Evolutionary conservation across 2,113 vertebrate species (phyloP).

Genomic region (Calidris pugnax): DNA sequence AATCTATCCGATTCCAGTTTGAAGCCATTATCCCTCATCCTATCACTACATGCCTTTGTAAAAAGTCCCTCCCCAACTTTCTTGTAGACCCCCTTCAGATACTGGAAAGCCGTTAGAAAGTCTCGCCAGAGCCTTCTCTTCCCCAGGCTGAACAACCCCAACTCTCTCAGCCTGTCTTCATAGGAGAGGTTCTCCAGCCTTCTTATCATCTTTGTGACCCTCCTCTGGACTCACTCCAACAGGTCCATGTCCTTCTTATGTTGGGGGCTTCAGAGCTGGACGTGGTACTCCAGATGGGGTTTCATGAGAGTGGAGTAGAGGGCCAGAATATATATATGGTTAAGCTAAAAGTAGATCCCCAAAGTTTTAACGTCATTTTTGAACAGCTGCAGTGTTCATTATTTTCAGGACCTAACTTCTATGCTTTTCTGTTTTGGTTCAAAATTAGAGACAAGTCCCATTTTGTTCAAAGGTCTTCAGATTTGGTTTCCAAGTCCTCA

Average conservation of each 20-base stretch:
- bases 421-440: background rate
- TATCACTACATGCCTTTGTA: background rate
- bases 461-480: background rate
- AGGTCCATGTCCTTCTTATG: background rate
- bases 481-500: background rate
- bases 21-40: background rate
- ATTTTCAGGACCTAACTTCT: background rate
- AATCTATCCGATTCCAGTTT: background rate
- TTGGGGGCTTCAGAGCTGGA: background rate
- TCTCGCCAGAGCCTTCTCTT: background rate
- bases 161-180: background rate
- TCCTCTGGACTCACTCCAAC: background rate
- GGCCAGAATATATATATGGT: background rate
- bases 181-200: background rate
- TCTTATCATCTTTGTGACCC: background rate
- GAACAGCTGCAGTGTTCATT: background rate
- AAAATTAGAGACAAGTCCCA: background rate
- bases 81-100: background rate
- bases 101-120: background rate
- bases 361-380: background rate
- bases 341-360: background rate
- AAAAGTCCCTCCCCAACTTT: background rate
- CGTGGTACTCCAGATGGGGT: background rate
- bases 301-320: background rate
- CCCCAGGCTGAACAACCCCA: background rate